A percentile compares a stretch with the other conserved stretches of the same genome.
Evolutionary conservation across 1,140 invertebrate species (phyloP).

Genomic region (Trichonephila clavipes): DNA sequence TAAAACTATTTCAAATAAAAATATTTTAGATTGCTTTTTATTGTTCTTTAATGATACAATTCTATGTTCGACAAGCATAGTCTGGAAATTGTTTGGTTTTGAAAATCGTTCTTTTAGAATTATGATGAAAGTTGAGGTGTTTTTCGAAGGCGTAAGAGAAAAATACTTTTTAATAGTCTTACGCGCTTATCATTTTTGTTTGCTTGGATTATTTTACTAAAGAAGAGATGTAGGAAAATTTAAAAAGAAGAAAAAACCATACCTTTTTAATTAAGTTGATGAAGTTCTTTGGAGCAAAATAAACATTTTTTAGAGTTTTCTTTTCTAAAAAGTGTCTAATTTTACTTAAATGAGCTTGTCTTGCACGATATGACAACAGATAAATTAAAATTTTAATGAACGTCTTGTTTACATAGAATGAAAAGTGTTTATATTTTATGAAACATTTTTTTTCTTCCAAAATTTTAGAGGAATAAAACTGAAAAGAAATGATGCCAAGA

Average conservation of each 20-base stretch:
- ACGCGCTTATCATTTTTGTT: background rate
- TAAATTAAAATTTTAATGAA: too few relatives aligned
- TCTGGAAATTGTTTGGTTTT: background rate
- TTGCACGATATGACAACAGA: too few relatives aligned
- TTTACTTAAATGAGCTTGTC: too few relatives aligned
- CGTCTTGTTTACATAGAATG: too few relatives aligned
- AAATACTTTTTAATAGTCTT: conserved; percentile 20
- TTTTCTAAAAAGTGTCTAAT: background rate
- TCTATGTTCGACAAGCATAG: background rate
- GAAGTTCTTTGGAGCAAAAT: background rate
- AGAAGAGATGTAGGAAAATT: too few relatives aligned
- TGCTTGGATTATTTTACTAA: background rate
- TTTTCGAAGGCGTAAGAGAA: background rate
- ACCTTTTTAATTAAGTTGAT: background rate
- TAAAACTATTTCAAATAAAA: background rate
- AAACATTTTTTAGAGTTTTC: background rate
- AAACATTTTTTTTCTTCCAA: too few relatives aligned
- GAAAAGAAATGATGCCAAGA: too few relatives aligned
- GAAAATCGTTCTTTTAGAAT: background rate
- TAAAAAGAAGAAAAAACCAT: background rate
- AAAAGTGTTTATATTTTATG: too few relatives aligned
- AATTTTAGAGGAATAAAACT: too few relatives aligned
- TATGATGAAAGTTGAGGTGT: background rate
- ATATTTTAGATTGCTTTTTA: background rate
- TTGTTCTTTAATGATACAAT: background rate